Evolutionary conservation across 2,888 invertebrate species (phyloP).

Genomic region (Capitulum mitella): DNA sequence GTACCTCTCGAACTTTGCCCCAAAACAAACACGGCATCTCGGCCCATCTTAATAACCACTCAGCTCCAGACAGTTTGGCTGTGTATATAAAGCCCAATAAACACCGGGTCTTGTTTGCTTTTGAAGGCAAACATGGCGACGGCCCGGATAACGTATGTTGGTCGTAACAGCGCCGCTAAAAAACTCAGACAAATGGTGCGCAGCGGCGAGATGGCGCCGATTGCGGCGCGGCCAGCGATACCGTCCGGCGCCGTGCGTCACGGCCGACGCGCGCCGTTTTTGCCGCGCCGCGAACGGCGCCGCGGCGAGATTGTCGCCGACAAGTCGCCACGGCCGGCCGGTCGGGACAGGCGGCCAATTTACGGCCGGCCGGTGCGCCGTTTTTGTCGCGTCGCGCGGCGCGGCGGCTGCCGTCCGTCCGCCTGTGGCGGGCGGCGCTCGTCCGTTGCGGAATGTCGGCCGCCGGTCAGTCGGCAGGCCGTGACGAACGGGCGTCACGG

Average conservation of each 20-base stretch:
- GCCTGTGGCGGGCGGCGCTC: too few relatives aligned
- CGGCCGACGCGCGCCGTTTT: neutral
- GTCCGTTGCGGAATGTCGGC: too few relatives aligned
- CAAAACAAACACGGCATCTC: neutral
- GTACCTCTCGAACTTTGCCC: too few relatives aligned
- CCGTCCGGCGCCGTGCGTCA: slow-evolving; percentile 2
- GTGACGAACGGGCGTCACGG: too few relatives aligned
- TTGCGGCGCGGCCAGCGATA: slow-evolving; percentile 12
- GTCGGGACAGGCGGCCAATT: neutral
- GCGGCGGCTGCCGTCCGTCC: neutral
- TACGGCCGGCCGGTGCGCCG: neutral
- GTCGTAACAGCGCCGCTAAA: neutral
- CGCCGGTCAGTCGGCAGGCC: too few relatives aligned
- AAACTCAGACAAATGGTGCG: slow-evolving; percentile 1
- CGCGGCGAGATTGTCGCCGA: slow-evolving; percentile 1
- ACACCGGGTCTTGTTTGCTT: neutral
- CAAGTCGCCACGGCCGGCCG: slow-evolving; percentile 1
- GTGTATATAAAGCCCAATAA: neutral
- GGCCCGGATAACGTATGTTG: neutral
- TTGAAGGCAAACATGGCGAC: slow-evolving; percentile 9
- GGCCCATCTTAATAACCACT: neutral
- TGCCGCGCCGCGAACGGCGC: neutral
- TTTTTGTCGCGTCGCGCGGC: neutral
- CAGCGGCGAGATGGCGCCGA: neutral
- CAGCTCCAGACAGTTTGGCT: neutral